phyloP scores from a whole-genome alignment of 2,113 vertebrate species.

The Lophochroa leadbeateri region DNA sequence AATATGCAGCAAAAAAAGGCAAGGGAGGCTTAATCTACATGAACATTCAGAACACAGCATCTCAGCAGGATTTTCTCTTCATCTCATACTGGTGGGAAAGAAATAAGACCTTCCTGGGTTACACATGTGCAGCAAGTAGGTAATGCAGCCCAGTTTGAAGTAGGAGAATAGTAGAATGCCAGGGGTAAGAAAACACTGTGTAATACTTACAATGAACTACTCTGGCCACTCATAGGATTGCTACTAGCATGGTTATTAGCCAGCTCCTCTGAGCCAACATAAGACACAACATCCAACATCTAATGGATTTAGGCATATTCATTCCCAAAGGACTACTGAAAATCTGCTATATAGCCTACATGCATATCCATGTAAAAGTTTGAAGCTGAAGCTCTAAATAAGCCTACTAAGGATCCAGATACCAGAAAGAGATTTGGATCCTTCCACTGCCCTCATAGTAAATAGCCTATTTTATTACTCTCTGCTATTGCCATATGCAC shows the following conservation, averaged over 20 bases:
- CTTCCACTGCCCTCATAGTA: neutral
- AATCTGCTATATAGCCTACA: neutral
- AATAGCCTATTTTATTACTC: neutral
- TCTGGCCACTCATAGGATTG: neutral
- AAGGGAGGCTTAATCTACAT: neutral
- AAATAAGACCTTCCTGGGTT: neutral
- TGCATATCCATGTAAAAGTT: neutral
- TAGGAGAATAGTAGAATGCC: neutral
- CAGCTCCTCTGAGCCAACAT: neutral
- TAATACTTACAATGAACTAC: neutral
- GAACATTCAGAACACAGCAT: neutral
- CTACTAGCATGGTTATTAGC: neutral
- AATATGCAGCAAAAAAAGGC: neutral
- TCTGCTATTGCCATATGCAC: neutral
- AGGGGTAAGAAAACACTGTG: neutral
- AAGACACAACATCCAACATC: neutral
- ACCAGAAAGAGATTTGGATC: neutral
- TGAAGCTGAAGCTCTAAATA: neutral
- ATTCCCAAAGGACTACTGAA: neutral
- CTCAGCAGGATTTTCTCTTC: neutral
- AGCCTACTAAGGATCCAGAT: neutral
- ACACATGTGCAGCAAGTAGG: neutral
- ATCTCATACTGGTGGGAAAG: neutral
- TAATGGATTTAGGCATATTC: neutral
- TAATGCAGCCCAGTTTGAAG: neutral